phyloP scores from a whole-genome alignment of 2,797 vertebrate species.

The Rhabdophis nuchalis region DNA sequence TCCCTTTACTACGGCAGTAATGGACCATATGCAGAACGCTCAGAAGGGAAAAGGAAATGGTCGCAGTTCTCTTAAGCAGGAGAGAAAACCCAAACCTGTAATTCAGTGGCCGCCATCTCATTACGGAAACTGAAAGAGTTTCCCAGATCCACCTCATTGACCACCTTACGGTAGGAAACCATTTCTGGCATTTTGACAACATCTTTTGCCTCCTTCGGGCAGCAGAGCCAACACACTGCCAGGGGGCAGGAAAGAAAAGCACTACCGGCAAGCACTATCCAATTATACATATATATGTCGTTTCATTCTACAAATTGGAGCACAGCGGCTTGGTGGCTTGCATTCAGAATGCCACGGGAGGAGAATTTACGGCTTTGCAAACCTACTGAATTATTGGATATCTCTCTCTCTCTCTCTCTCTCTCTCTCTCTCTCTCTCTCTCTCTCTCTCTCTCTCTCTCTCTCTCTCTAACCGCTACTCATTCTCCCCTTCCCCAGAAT shows the following conservation, averaged over 20 bases:
- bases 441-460: not conserved
- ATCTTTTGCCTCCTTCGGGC: slow-evolving; percentile 48
- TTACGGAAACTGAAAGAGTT: slow-evolving; percentile 27
- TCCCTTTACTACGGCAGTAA: not conserved
- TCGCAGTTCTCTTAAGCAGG: slow-evolving; percentile 6
- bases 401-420: not conserved
- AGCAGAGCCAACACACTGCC: slow-evolving; percentile 44
- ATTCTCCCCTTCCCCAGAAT: not conserved
- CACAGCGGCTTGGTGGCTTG: slow-evolving; percentile 49
- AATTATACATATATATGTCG: slow-evolving; percentile 45
- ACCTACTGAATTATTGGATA: not conserved
- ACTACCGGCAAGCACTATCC: slow-evolving; percentile 55
- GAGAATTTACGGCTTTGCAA: not conserved
- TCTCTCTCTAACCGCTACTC: not conserved
- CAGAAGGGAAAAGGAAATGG: slow-evolving; percentile 23
- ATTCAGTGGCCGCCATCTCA: not conserved
- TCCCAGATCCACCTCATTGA: slow-evolving; percentile 16
- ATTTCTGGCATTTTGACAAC: slow-evolving; percentile 50
- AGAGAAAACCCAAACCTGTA: not conserved
- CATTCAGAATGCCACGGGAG: not conserved
- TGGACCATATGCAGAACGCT: not conserved
- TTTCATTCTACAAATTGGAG: slow-evolving; percentile 41
- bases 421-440: not conserved
- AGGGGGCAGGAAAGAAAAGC: slow-evolving; percentile 33
- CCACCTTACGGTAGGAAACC: slow-evolving; percentile 46